Evolutionary conservation across 2,797 vertebrate genomes (phyloP), one percentile per base, ranked within the genome.

Genomic region (Ceryle rudis): DNA sequence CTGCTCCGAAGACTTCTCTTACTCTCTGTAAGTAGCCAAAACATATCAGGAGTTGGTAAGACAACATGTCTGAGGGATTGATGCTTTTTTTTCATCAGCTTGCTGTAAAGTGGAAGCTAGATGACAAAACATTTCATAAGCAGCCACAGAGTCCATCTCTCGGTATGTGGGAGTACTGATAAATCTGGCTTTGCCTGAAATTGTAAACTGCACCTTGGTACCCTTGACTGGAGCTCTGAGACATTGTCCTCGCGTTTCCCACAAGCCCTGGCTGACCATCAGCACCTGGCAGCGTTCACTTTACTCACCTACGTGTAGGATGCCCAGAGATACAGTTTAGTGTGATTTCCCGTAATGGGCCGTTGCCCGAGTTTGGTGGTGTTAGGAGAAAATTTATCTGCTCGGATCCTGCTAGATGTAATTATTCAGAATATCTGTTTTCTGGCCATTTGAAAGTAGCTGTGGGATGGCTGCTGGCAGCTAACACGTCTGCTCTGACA

Each of bases 81-180:
- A 77, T 85, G 86, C 74, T 94, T 93, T 93, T 67, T 93, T 95
- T 89, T 89, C 81, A 77, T 87, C 95, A 95, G 95, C 87, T 95
- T 96, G 79, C 44, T 69, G 75, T 52, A 7, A 65, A 90, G 87
- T 74, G 92, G 95, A 93, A 96, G 94, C 5, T 37, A 91, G 52
- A 88, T 96, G 95, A 95, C 95, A 96, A 97, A 97, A 96, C 85
- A 95, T 94, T 90, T 93, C 91, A n/a, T 9, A 47, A 80, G 91
- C 93, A 91, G 81, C 6, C 84, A 26, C 55, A 11, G 93, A 61
- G 94, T 88, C 96, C 91, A 71, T 93, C 84, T 31, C 89, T 25
- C 3, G 17, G 78, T 17, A 2, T 20, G 93, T 78, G 85, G 93
- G 93, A 95, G 91, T 28, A 11, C 78, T 55, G 78, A 35, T 60